Evolutionary conservation across 2,888 invertebrate species (phyloP), one percentile per base, ranked within the genome.

Genomic region (Euzophera pinguis): DNA sequence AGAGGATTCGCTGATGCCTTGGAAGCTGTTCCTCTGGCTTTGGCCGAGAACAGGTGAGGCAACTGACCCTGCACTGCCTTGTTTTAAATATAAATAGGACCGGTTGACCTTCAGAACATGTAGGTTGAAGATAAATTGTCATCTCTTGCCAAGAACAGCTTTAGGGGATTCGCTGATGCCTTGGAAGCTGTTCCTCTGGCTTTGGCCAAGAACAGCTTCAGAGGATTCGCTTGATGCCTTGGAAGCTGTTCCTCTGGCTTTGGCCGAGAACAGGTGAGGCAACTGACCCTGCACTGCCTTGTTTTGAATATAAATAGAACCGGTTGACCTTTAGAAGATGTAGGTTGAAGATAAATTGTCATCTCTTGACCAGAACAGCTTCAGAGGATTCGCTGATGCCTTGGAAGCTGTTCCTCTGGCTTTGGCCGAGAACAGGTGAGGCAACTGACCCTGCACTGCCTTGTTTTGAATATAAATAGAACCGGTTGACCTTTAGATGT

Each of bases 111-210:
- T n/a, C n/a, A n/a, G 22, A 3, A 22, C 5, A 22, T 3, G 3
- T 22, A 22, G 22, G 3, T 22, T 3, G 98, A 99, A 1, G 97
- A 99, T 78, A 93, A 94, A 75, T 91, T 96, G 63, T 92, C 97
- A 0, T 95, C 98, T 0, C 88, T 99, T 57, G 99, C 99, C 81
- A 99, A 99, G 88, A 99, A 99, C 89, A 98, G 99, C 1, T 99
- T 95, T 93, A 92, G 98, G 52, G 96, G 96, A 0, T 99, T 98
- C 84, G 95, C 98, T 0, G 98, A 99, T 78, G 99, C 99, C 0
- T 91, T 99, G 52, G 99, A 99, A 83, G 92, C 94, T 52, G 95
- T 99, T 69, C 99, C 99, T 0, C 88, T 99, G 70, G 98, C 99
- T 0, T 90, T 99, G 57, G 99, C 99, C 81, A 99, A 99, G 88